Evolutionary conservation across 2,797 vertebrate species (phyloP).

Genomic region (Syngnathus rostellatus): DNA sequence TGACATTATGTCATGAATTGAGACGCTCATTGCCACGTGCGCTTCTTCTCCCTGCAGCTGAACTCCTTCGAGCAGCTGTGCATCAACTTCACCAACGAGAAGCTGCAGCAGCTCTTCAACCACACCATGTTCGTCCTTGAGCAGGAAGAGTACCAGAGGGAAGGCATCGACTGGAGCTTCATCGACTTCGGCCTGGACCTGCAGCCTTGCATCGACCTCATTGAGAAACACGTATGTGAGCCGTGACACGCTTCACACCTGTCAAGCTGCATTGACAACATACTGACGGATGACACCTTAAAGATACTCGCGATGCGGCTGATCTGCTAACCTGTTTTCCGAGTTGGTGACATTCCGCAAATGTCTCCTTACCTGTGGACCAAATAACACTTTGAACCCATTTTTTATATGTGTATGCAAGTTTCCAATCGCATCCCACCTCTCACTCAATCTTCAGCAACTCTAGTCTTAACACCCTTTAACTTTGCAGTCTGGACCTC

Average conservation of each 20-base stretch:
- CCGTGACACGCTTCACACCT: not conserved
- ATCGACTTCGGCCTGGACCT: slow-evolving; percentile 96
- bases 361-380: not conserved
- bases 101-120: slow-evolving; percentile 98
- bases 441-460: not conserved
- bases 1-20: no score
- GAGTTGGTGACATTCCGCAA: not conserved
- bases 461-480: not conserved
- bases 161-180: slow-evolving; percentile 99
- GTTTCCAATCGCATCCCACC: not conserved
- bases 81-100: slow-evolving; percentile 98
- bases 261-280: not conserved
- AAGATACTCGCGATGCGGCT: not conserved
- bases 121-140: slow-evolving; percentile 99
- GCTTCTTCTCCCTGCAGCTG: slow-evolving; percentile 61
- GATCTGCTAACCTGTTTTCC: not conserved
- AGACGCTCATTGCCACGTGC: not conserved
- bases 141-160: slow-evolving; percentile 97
- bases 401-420: no score
- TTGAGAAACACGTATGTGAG: slow-evolving; percentile 79
- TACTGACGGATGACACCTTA: not conserved
- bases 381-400: not conserved
- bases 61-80: slow-evolving; percentile 97
- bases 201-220: slow-evolving; percentile 97
- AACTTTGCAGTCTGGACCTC: slow-evolving; percentile 78